Conservation (phyloP, 1,140 invertebrate genomes). For the Hypsibius dujardini region DNA sequence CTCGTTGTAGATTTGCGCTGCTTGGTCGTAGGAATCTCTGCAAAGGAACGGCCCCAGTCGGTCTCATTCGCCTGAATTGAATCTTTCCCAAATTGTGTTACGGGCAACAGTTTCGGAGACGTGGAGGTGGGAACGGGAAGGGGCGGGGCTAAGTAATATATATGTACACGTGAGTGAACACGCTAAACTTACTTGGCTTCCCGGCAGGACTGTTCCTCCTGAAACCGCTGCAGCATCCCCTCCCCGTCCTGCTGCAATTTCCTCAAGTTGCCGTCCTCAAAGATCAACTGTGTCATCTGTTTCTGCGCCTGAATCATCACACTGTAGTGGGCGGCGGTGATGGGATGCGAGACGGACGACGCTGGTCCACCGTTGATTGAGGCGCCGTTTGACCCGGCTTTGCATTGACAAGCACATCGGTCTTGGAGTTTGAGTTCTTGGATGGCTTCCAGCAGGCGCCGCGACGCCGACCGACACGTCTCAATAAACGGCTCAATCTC, state of each 20-base stretch:
- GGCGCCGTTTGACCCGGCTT: neutral
- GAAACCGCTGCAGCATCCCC: conserved; percentile 27
- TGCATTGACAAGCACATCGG: conserved; percentile 8
- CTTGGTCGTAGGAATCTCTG: conserved; percentile 29
- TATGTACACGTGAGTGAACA: too few species aligned
- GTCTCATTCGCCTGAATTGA: too few species aligned
- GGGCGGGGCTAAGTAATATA: too few species aligned
- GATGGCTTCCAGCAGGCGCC: conserved; percentile 29
- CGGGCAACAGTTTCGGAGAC: too few species aligned
- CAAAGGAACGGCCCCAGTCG: too few species aligned
- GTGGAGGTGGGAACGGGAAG: too few species aligned
- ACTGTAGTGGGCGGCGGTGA: conserved; percentile 6
- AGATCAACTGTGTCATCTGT: conserved; percentile 26
- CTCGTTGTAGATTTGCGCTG: conserved; percentile 27
- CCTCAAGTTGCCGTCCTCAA: conserved; percentile 28
- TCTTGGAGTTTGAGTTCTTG: conserved; percentile 24
- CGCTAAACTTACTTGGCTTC: conserved; percentile 18
- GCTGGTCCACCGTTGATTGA: conserved; percentile 23
- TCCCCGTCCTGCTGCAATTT: conserved; percentile 30
- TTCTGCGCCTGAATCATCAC: conserved; percentile 29
- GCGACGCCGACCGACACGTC: conserved; percentile 27
- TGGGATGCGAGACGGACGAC: conserved; percentile 24
- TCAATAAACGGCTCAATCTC: conserved; percentile 31
- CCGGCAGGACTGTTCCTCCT: conserved; percentile 22
- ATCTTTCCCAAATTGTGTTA: too few species aligned